Conservation (phyloP, 1,140 invertebrate species). For the Araneus ventricosus region DNA sequence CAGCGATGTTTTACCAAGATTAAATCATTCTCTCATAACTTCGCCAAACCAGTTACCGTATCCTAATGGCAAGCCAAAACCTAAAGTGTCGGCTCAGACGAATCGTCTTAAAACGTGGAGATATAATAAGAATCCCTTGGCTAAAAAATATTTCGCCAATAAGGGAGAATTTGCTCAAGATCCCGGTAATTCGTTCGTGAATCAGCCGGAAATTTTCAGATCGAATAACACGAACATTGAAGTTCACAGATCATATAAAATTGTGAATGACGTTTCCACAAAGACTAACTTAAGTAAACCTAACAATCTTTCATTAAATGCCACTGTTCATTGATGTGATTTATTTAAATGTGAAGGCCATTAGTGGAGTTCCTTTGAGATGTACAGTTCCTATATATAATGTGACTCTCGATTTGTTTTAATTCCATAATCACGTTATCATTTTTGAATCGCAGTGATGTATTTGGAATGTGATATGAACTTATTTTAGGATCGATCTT, state of each 20-base stretch:
- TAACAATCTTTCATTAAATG: neutral
- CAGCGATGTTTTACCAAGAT: conserved; percentile 18
- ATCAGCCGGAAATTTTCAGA: neutral
- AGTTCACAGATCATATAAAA: conserved; percentile 58
- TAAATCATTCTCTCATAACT: conserved; percentile 61
- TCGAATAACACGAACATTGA: conserved; percentile 61
- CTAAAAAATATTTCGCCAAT: conserved; percentile 25
- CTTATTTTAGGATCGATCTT: neutral
- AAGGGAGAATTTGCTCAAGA: conserved; percentile 19
- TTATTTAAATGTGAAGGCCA: neutral
- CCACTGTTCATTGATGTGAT: neutral
- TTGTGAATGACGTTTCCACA: neutral
- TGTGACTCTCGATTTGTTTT: neutral
- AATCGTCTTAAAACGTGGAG: neutral
- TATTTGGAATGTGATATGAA: conserved; percentile 27
- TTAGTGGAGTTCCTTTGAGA: neutral
- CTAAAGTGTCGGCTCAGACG: neutral
- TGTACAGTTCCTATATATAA: conserved; percentile 30
- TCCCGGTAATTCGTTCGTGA: neutral
- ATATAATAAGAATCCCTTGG: conserved; percentile 44
- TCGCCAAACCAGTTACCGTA: conserved; percentile 56
- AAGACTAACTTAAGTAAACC: neutral
- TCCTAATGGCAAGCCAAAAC: conserved; percentile 57
- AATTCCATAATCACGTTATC: neutral
- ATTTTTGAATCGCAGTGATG: neutral